Evolutionary conservation across 2,113 vertebrate genomes (phyloP).

Genomic region (Baryphthengus martii): DNA sequence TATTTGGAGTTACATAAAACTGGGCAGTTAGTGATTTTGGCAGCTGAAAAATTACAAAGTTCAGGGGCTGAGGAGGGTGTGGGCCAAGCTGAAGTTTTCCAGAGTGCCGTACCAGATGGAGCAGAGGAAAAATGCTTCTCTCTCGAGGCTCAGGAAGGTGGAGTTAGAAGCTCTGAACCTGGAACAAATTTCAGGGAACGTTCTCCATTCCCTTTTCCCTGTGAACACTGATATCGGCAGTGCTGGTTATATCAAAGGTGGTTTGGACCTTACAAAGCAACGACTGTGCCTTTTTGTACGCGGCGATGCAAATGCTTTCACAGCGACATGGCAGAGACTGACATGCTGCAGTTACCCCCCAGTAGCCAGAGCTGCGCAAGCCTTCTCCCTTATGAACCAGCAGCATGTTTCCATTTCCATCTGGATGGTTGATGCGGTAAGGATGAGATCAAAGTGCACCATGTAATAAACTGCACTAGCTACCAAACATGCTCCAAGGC

Average conservation of each 20-base stretch:
- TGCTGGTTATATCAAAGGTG: neutral
- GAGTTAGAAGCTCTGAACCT: constrained; percentile 7
- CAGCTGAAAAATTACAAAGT: constrained; percentile 60
- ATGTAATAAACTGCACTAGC: neutral
- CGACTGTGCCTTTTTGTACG: neutral
- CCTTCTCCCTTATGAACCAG: neutral
- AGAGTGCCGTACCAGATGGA: constrained; percentile 57
- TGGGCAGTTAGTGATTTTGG: constrained; percentile 52
- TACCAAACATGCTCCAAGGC: neutral
- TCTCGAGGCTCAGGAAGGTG: constrained; percentile 30
- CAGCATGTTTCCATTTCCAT: neutral
- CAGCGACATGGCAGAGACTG: neutral
- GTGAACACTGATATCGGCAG: neutral
- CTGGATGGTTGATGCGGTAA: neutral
- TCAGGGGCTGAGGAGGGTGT: constrained; percentile 29
- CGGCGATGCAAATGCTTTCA: neutral
- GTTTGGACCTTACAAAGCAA: neutral
- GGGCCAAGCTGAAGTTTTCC: constrained; percentile 61
- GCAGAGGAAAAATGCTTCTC: constrained; percentile 18
- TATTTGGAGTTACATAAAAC: constrained; percentile 66
- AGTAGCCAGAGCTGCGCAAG: neutral
- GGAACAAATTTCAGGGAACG: constrained; percentile 59
- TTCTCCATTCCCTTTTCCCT: neutral
- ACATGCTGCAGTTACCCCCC: neutral
- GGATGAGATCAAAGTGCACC: neutral